Evolutionary conservation across 2,113 vertebrate genomes (phyloP).

Genomic region (Limanda limanda): DNA sequence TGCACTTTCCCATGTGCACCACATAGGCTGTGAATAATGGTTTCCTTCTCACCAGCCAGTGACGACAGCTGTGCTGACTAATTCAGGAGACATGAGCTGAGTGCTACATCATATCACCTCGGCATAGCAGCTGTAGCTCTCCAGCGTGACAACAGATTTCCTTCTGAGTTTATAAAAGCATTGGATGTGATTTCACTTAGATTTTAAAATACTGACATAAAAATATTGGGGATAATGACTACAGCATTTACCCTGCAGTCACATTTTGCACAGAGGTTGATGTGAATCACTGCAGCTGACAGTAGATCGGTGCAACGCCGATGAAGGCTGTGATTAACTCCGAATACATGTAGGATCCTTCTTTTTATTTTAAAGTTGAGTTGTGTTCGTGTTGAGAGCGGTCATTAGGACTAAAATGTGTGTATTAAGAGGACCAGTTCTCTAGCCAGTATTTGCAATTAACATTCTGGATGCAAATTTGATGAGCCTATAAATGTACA

Average conservation of each 20-base stretch:
- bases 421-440: not conserved
- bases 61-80: slow-evolving; percentile 57
- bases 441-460: not conserved
- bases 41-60: slow-evolving; percentile 36
- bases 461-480: not conserved
- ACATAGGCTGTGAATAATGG: slow-evolving; percentile 32
- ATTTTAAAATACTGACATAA: slow-evolving; percentile 35
- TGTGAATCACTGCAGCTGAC: not conserved
- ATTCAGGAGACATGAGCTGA: slow-evolving; percentile 37
- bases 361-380: not conserved
- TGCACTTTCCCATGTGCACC: slow-evolving; percentile 13
- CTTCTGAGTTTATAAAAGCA: no score
- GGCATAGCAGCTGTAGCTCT: slow-evolving; percentile 36
- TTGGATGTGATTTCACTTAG: not conserved
- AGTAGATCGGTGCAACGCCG: not conserved
- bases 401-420: not conserved
- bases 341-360: not conserved
- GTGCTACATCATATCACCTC: slow-evolving; percentile 33
- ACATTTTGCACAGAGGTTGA: not conserved
- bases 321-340: not conserved
- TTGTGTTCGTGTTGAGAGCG: not conserved
- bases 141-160: slow-evolving; percentile 9
- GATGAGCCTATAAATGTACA: not conserved
- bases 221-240: slow-evolving; percentile 35
- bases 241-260: not conserved